phyloP scores from a whole-genome alignment of 2,113 vertebrate species.

The Apodemus speciosus region DNA sequence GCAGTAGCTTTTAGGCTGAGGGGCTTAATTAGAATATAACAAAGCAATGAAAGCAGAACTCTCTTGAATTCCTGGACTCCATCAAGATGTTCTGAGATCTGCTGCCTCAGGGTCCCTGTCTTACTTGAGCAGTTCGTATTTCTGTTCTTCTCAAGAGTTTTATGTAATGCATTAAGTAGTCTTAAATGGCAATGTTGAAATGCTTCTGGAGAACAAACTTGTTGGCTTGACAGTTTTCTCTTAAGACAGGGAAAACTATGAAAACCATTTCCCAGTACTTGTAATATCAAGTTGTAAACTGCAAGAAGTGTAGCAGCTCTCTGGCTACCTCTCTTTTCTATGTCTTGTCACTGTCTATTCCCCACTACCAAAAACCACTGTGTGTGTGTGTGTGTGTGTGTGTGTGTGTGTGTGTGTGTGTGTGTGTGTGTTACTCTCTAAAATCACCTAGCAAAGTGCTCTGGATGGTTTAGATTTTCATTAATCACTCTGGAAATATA shows the following conservation, averaged over 20 bases:
- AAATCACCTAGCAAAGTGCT: not conserved
- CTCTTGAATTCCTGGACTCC: not conserved
- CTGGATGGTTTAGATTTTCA: constrained; percentile 6
- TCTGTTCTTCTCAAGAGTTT: not conserved
- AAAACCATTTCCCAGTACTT: constrained; percentile 29
- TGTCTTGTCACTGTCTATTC: not conserved
- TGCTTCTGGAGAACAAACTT: not conserved
- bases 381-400: not conserved
- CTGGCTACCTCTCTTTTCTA: not conserved
- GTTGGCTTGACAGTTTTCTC: not conserved
- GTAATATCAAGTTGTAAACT: not conserved
- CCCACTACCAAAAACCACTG: no score
- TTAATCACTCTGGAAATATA: constrained; percentile 3
- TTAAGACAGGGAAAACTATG: not conserved
- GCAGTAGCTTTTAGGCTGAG: not conserved
- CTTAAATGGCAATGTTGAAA: constrained; percentile 30
- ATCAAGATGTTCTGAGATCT: not conserved
- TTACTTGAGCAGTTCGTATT: not conserved
- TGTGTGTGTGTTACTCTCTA: not conserved
- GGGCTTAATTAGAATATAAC: not conserved
- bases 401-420: not conserved
- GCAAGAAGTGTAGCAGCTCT: not conserved
- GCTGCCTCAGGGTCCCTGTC: not conserved
- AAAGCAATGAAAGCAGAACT: not conserved
- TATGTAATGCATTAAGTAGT: not conserved